Evolutionary conservation across 1,140 invertebrate species (phyloP), one percentile per base, ranked within the genome.

Genomic region (Agraylea sexmaculata): DNA sequence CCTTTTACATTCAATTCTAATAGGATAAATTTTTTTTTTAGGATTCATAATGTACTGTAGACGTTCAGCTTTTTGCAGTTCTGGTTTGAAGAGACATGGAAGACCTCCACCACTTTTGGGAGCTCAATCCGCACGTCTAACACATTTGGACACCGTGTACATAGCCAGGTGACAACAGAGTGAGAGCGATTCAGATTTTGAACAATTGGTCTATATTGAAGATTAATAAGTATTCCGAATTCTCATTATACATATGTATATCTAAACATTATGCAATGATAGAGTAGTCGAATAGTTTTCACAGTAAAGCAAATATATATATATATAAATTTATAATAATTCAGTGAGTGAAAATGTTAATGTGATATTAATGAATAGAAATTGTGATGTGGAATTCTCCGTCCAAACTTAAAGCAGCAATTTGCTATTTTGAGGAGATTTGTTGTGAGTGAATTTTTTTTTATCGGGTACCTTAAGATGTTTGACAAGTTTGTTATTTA

Each of bases 161-260:
- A 68, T 68, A 45, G 49, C 60, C 54, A 68, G 65, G 65, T 68
- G 65, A 68, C 65, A 68, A 41, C 61, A 65, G 40, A 57, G 57
- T 39, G 63, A 66, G 59, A 64, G 62, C 56, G 65, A 68, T 49
- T 54, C 65, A 55, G 66, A 64, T 60, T 58, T 68, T 39, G 63
- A 68, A 37, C 59, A 65, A 47, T 49, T 66, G 37, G 54, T 68
- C 31, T 41, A 42, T n/a, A 18, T 46, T 3, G 44, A 45, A 21
- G 43, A 45, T 13, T 40, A 22, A 21, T 27, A 13, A 8, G 37
- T 13, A 6, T 31, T 38, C 16, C 2, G 21, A 37, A 25, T 17
- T 11, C 19, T 5, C 13, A 17, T 18, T 23, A 23, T n/a, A n/a
- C n/a, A n/a, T n/a, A 36, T 20, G n/a, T n/a, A n/a, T n/a, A n/a